phyloP scores from a whole-genome alignment of 35 echinoderm and acorn worm genomes.

The Apostichopus californicus region DNA sequence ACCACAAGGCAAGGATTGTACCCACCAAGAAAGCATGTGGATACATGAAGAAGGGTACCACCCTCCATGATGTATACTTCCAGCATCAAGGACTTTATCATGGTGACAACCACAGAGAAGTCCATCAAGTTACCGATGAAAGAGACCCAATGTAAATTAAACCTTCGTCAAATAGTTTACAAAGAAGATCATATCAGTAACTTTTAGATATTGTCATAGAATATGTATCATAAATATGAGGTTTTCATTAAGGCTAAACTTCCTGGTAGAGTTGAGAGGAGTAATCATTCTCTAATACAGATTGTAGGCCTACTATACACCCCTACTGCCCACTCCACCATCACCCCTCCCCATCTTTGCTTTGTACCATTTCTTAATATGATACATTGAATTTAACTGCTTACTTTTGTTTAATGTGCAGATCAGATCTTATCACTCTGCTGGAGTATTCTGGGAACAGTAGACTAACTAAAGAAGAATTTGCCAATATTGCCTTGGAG shows the following conservation, averaged over 20 bases:
- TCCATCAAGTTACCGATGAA: neutral
- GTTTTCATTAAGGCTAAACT: too few species aligned
- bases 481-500: neutral
- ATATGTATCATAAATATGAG: too few species aligned
- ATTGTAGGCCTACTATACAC: too few species aligned
- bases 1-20: conserved; percentile 60
- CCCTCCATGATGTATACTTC: conserved; percentile 72
- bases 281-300: too few species aligned
- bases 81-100: neutral
- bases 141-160: neutral
- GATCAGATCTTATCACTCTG: conserved; percentile 7
- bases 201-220: too few species aligned
- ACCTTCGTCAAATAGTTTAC: neutral
- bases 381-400: neutral
- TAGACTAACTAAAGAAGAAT: conserved; percentile 9
- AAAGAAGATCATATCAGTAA: too few species aligned
- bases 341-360: too few species aligned
- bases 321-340: too few species aligned
- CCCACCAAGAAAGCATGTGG: conserved; percentile 73
- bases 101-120: neutral
- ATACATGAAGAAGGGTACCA: neutral
- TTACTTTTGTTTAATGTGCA: neutral
- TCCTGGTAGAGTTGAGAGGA: too few species aligned
- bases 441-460: neutral
- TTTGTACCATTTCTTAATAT: too few species aligned